Percentiles rank a stretch among this genome's conserved stretches.
Conservation (phyloP, 2,113 vertebrate genomes). For the Macaca mulatta region DNA sequence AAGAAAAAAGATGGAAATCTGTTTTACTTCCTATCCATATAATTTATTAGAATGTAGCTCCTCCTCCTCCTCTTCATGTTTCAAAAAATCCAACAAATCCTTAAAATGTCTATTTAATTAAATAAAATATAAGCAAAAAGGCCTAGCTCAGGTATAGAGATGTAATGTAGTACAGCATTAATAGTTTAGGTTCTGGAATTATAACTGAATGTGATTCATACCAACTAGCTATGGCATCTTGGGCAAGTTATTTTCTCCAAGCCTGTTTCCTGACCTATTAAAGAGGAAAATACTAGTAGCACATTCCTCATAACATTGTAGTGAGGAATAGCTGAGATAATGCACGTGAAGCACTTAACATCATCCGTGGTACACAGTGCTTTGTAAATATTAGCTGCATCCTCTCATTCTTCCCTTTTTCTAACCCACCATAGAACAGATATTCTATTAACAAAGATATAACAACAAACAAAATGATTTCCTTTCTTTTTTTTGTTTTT, state of each 20-base stretch:
- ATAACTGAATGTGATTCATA: not conserved
- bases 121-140: not conserved
- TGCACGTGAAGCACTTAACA: not conserved
- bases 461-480: not conserved
- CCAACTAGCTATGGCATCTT: not conserved
- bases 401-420: not conserved
- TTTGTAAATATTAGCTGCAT: not conserved
- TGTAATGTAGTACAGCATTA: not conserved
- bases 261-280: not conserved
- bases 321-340: not conserved
- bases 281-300: not conserved
- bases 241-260: not conserved
- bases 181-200: not conserved
- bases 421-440: not conserved
- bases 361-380: not conserved
- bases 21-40: not conserved
- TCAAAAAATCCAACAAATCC: slow-evolving; percentile 36
- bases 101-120: not conserved
- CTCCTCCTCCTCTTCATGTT: not conserved
- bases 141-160: not conserved
- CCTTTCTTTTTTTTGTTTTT: not conserved
- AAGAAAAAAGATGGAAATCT: not conserved
- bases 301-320: not conserved
- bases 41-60: not conserved
- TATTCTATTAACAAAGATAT: not conserved